phyloP scores from a whole-genome alignment of 1,140 invertebrate genomes.

The Lepidostoma basale region DNA sequence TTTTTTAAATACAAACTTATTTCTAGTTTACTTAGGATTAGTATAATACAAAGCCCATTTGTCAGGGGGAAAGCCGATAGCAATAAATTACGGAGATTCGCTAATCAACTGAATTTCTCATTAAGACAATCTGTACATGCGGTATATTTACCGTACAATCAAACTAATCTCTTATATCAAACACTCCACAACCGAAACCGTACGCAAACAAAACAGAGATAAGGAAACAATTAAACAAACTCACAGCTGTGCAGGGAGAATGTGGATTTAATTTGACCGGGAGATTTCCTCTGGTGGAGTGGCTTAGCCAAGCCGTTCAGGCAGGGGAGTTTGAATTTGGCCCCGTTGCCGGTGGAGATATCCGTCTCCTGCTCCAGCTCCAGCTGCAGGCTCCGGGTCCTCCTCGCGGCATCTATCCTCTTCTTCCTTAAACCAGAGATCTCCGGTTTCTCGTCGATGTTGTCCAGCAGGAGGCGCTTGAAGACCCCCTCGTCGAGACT shows the following conservation, averaged over 20 bases:
- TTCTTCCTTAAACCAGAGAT: constrained; percentile 17
- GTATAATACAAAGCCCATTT: too few relatives aligned
- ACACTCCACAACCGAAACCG: too few relatives aligned
- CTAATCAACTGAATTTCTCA: too few relatives aligned
- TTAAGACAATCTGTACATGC: too few relatives aligned
- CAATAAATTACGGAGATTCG: too few relatives aligned
- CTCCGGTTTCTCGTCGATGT: constrained; percentile 41
- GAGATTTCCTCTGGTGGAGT: constrained; percentile 53
- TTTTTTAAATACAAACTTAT: too few relatives aligned
- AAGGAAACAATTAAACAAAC: constrained; percentile 16
- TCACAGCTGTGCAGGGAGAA: constrained; percentile 34
- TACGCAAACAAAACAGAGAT: too few relatives aligned
- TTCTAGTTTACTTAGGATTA: too few relatives aligned
- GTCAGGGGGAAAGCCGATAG: too few relatives aligned
- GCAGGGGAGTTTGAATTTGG: constrained; percentile 54
- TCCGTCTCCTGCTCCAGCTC: constrained; percentile 21
- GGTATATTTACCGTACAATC: too few relatives aligned
- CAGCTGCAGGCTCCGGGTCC: constrained; percentile 14
- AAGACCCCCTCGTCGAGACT: constrained; percentile 37
- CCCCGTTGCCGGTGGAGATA: constrained; percentile 47
- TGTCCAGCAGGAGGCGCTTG: constrained; percentile 34
- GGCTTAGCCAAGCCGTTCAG: constrained; percentile 57
- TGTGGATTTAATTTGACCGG: constrained; percentile 33
- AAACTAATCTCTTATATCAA: too few relatives aligned
- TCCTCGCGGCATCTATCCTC: background rate